A percentile compares a stretch with the other conserved stretches of the same genome.
phyloP scores from a whole-genome alignment of 2,888 invertebrate species.

The Mystacides longicornis region DNA sequence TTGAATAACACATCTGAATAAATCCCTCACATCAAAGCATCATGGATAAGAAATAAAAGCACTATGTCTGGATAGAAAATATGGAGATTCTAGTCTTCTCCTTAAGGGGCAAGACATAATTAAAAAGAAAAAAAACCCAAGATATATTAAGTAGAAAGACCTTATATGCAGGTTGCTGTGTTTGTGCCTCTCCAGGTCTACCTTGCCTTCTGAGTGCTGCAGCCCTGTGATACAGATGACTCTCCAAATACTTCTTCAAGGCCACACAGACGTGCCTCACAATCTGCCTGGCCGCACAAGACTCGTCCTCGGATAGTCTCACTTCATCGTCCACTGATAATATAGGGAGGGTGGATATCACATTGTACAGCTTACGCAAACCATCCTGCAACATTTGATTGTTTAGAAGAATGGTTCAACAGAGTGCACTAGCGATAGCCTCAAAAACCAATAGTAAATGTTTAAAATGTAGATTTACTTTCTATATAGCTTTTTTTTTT shows the following conservation, averaged over 20 bases:
- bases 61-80: no score
- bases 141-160: slow-evolving; percentile 28
- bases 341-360: slow-evolving; percentile 82
- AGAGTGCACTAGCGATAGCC: no score
- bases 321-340: slow-evolving; percentile 62
- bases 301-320: slow-evolving; percentile 57
- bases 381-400: slow-evolving; percentile 64
- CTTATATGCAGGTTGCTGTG: slow-evolving; percentile 41
- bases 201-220: slow-evolving; percentile 41
- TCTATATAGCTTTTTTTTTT: no score
- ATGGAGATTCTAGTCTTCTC: no score
- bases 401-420: background rate
- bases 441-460: no score
- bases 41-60: no score
- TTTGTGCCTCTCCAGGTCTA: slow-evolving; percentile 37
- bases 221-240: slow-evolving; percentile 59
- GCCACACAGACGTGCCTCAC: slow-evolving; percentile 77
- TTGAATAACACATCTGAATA: no score
- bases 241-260: slow-evolving; percentile 78
- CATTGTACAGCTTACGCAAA: slow-evolving; percentile 86
- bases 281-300: slow-evolving; percentile 73
- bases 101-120: no score
- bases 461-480: no score
- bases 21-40: no score
- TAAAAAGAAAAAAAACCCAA: no score